phyloP scores from a whole-genome alignment of 37 sponge, comb jelly and placozoan genomes.

The Eunapius fragilis region DNA sequence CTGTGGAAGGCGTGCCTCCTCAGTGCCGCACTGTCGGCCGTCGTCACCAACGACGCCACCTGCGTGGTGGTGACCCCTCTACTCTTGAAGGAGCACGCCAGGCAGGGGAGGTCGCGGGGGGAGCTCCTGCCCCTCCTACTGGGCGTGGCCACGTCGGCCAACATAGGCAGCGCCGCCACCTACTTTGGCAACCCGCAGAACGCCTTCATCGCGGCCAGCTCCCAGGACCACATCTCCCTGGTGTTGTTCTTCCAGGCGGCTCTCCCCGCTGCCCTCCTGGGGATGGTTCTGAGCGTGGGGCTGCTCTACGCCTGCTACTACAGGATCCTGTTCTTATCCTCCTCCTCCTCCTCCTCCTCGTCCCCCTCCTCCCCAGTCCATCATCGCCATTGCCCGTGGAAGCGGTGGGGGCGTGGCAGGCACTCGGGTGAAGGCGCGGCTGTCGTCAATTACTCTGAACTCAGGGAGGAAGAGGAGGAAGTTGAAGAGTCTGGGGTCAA shows the following conservation, averaged over 20 bases:
- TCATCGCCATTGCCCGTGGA: neutral
- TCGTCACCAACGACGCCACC: conserved; percentile 71
- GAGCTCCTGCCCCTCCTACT: conserved; percentile 50
- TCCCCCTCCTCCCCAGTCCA: too few species aligned
- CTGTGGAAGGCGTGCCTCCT: conserved; percentile 63
- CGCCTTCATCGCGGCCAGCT: conserved; percentile 63
- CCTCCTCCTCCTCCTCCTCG: too few species aligned
- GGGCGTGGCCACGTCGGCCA: conserved; percentile 69
- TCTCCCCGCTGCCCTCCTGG: conserved; percentile 59
- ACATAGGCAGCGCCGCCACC: conserved; percentile 76
- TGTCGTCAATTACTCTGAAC: neutral
- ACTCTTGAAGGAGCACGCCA: conserved; percentile 42
- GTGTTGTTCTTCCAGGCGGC: conserved; percentile 41
- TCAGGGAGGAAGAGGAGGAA: neutral
- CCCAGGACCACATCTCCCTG: conserved; percentile 21
- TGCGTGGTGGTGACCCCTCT: conserved; percentile 62
- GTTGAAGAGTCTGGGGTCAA: neutral
- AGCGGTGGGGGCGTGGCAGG: neutral
- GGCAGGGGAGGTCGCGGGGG: conserved; percentile 28
- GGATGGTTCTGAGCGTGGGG: conserved; percentile 45
- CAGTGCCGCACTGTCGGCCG: conserved; percentile 44
- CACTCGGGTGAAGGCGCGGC: neutral
- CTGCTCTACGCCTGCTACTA: conserved; percentile 36
- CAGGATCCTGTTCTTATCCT: neutral
- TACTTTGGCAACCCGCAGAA: conserved; percentile 75